Evolutionary conservation across 1,140 invertebrate species (phyloP).

Genomic region (Apocrypta bakeri): DNA sequence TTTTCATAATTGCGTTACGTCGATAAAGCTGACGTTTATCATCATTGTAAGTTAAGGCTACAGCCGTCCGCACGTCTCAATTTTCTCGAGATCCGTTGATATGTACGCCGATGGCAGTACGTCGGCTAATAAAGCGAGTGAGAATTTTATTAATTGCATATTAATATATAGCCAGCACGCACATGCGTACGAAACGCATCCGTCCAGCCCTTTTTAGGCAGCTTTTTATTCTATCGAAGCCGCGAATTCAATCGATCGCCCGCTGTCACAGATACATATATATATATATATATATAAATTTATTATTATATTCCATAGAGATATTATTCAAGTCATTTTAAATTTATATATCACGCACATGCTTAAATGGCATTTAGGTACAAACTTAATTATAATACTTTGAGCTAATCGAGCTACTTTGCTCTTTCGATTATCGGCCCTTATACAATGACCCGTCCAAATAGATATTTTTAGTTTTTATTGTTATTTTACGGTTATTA

Average conservation of each 20-base stretch:
- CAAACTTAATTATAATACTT: slow-evolving; percentile 12
- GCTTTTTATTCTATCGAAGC: slow-evolving; percentile 55
- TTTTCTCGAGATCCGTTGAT: no score
- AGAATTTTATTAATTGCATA: neutral
- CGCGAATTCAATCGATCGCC: slow-evolving; percentile 54
- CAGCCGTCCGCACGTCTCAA: neutral
- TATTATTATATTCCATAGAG: slow-evolving; percentile 20
- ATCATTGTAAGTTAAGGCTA: neutral
- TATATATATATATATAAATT: slow-evolving; percentile 16
- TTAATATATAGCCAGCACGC: slow-evolving; percentile 57
- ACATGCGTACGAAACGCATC: slow-evolving; percentile 57
- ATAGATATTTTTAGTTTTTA: slow-evolving; percentile 44
- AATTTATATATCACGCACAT: slow-evolving; percentile 21
- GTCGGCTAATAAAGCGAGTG: neutral
- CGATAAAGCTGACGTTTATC: no score
- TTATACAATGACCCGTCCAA: slow-evolving; percentile 51
- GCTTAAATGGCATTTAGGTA: slow-evolving; percentile 23
- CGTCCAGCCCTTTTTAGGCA: slow-evolving; percentile 70
- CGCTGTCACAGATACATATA: slow-evolving; percentile 52
- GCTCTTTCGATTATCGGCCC: slow-evolving; percentile 32
- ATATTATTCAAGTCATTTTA: neutral
- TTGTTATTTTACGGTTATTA: slow-evolving; percentile 36
- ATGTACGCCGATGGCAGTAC: neutral
- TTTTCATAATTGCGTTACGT: neutral
- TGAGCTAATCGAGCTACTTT: slow-evolving; percentile 30